phyloP scores from a whole-genome alignment of 2,888 invertebrate genomes.

The Thereva nobilitata region DNA sequence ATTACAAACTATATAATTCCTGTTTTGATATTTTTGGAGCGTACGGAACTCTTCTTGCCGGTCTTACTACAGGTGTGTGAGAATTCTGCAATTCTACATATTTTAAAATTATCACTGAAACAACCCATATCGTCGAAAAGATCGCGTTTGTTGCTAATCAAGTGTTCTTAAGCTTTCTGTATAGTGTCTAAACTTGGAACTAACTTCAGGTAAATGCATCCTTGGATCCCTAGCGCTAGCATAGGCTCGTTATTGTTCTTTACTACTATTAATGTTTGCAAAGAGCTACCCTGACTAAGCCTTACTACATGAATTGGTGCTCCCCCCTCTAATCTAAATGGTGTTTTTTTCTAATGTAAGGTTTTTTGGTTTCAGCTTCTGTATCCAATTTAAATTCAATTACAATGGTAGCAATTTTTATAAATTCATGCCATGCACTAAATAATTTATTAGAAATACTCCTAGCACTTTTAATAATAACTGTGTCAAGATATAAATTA shows the following conservation, averaged over 20 bases:
- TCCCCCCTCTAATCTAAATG: conserved; percentile 20
- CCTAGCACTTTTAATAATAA: neutral
- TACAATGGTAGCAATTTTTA: neutral
- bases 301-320: conserved; percentile 13
- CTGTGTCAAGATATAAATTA: neutral
- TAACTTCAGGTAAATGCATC: conserved; percentile 29
- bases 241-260: neutral
- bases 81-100: conserved; percentile 35
- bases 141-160: conserved; percentile 21
- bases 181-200: conserved; percentile 29
- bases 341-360: neutral
- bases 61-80: conserved; percentile 25
- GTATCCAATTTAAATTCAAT: conserved; percentile 8
- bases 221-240: conserved; percentile 21
- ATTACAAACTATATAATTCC: conserved; percentile 9
- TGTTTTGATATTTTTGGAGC: conserved; percentile 1
- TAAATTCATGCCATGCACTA: neutral
- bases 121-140: conserved; percentile 33
- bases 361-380: neutral
- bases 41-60: conserved; percentile 25
- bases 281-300: neutral
- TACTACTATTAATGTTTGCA: neutral
- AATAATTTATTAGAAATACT: neutral
- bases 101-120: conserved; percentile 29
- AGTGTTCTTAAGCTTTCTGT: conserved; percentile 2